Conservation (phyloP, 2,113 vertebrate genomes). For the Mustela lutreola region DNA sequence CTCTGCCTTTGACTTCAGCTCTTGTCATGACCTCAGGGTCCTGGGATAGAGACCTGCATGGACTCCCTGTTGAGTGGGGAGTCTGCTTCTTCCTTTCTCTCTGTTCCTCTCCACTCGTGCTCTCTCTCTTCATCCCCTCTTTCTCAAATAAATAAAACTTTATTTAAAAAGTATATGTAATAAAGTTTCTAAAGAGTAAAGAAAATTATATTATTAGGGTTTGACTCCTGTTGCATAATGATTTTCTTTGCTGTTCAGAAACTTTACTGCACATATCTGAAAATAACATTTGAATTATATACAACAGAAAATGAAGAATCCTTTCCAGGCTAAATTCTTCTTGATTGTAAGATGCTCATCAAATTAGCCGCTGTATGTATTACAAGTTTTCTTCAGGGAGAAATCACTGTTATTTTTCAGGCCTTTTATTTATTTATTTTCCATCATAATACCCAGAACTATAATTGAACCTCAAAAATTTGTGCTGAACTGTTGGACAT, state of each 20-base stretch:
- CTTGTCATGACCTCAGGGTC: background rate
- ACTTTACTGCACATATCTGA: background rate
- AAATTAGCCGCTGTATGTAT: background rate
- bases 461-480: background rate
- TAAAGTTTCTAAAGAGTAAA: background rate
- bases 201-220: background rate
- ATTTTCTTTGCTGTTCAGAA: slow-evolving; percentile 12
- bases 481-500: background rate
- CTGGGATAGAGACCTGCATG: background rate
- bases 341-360: background rate
- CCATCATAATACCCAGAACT: background rate
- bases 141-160: background rate
- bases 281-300: slow-evolving; percentile 13
- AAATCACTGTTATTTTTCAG: slow-evolving; percentile 12
- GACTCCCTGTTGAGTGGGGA: background rate
- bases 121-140: background rate
- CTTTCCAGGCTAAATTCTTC: background rate
- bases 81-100: background rate
- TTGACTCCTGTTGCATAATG: background rate
- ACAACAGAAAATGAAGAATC: background rate
- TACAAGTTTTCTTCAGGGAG: background rate
- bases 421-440: background rate
- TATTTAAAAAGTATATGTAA: background rate
- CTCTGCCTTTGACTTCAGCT: background rate
- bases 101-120: background rate